These are phyloP conservation scores for Fregata magnificens DNA, from an alignment of 2,113 vertebrate genomes.

Conservation along the genomic window DNA sequence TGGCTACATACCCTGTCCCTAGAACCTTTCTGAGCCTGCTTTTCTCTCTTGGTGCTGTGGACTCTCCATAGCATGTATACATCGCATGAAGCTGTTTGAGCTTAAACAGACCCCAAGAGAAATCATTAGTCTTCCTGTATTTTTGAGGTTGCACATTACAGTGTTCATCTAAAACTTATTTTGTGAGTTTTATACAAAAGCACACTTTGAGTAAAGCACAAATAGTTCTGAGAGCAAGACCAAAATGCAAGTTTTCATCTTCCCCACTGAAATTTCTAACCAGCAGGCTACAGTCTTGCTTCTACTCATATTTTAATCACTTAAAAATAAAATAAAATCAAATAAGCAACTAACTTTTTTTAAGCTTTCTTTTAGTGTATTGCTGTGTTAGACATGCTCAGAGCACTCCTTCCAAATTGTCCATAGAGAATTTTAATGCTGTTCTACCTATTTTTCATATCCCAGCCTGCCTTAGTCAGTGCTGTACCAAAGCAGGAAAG, in stretches of 20 bases:
- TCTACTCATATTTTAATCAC: background rate
- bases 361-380: background rate
- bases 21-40: background rate
- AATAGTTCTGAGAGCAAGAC: background rate
- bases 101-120: background rate
- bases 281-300: background rate
- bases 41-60: background rate
- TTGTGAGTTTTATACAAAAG: background rate
- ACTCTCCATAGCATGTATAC: background rate
- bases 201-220: background rate
- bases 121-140: background rate
- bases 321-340: background rate
- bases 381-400: background rate
- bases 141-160: background rate
- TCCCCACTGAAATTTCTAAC: background rate
- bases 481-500: background rate
- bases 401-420: background rate
- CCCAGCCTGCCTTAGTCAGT: background rate
- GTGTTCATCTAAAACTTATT: background rate
- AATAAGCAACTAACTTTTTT: background rate
- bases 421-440: background rate
- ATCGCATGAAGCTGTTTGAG: background rate
- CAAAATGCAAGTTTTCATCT: background rate
- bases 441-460: background rate
- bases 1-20: background rate